These are phyloP conservation scores for Hyla sarda DNA, from an alignment of 2,113 vertebrate genomes.

Conservation along the genomic window DNA sequence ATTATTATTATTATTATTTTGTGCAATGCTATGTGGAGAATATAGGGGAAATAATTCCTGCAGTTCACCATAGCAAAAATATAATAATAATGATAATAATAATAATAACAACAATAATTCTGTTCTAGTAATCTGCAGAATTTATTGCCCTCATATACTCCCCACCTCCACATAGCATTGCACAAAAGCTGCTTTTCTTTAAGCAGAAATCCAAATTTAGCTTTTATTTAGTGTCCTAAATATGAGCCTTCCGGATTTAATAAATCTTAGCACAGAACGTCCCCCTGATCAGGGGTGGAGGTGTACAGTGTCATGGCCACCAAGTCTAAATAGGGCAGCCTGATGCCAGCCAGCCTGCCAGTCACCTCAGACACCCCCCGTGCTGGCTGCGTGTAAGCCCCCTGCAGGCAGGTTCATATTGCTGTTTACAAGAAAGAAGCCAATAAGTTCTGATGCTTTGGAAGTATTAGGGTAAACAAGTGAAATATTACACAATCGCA, in stretches of 20 bases:
- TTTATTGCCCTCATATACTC: not conserved
- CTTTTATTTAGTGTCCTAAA: conserved; percentile 3
- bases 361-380: conserved; percentile 22
- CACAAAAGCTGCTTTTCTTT: not conserved
- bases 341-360: not conserved
- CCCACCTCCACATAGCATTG: not conserved
- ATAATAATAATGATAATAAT: too few species aligned
- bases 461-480: not conserved
- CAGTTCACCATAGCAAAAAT: too few species aligned
- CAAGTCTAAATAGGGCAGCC: not conserved
- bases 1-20: too few species aligned
- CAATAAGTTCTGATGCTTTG: not conserved
- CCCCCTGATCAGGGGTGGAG: not conserved
- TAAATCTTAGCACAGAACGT: conserved; percentile 40
- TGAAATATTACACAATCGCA: conserved; percentile 23
- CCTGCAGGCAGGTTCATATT: not conserved
- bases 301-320: not conserved
- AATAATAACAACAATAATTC: too few species aligned
- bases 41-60: too few species aligned
- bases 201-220: not conserved
- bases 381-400: too few species aligned
- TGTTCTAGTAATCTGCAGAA: not conserved
- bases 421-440: conserved; percentile 19
- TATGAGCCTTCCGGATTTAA: conserved; percentile 11
- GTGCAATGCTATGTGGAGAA: too few species aligned